Evolutionary conservation across 2,113 vertebrate genomes (phyloP), one percentile per base, ranked within the genome.

Genomic region (Siniperca knerii): DNA sequence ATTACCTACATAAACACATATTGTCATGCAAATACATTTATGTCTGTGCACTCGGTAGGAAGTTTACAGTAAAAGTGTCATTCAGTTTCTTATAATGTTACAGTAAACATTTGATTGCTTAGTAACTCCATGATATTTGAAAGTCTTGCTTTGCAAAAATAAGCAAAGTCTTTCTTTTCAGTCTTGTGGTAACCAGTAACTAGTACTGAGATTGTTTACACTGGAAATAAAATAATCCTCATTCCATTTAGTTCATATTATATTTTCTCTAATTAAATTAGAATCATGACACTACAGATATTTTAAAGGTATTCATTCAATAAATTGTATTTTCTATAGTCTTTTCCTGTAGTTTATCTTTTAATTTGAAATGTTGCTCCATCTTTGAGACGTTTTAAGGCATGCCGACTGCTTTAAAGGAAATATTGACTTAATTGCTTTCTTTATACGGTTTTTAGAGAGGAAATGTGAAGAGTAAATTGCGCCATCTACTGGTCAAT

Each of bases 401-500:
- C 42, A 6, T 62, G 42, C 6, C 1, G 10, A 20, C 16, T 8
- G 18, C 16, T 75, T 29, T 33, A 8, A n/a, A n/a, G n/a, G 4
- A 13, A n/a, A 23, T 50, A 16, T n/a, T 1, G 50, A 1, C 9
- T 0, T 16, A 2, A 48, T 35, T 70, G 18, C 3, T 42, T 11
- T 29, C 1, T 20, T 54, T 4, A 33, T 0, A 10, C 1, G 10
- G 16, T 9, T 20, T 40, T 57, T 13, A 25, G 3, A 16, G 1
- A 40, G 23, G 20, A 55, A 11, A 21, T 20, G 7, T 82, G 48
- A 54, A 62, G 21, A 25, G 55, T 65, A 58, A 81, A 76, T 7
- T 29, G 86, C 86, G 48, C 84, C 90, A 89, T 71, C 90, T 90
- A 42, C 69, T 83, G 92, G 44, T 52, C 2, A 20, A 4, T 2